Percentiles rank a stretch among this genome's conserved stretches.
Evolutionary conservation across 2,888 invertebrate genomes (phyloP).

Genomic region (Drosophila flavopinicola): DNA sequence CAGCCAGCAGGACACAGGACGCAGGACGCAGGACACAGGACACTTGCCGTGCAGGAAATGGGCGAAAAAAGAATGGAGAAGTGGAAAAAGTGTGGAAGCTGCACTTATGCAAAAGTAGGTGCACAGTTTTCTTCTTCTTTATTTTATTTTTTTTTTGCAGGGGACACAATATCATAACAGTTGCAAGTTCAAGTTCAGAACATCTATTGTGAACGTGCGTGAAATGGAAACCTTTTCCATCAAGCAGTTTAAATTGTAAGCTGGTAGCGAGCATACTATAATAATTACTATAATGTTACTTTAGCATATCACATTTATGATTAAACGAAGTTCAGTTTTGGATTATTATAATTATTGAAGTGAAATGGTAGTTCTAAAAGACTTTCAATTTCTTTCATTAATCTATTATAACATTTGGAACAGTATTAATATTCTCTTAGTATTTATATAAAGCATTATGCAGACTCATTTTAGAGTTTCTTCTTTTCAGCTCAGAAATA

Average conservation of each 20-base stretch:
- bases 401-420: no score
- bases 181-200: conserved; percentile 73
- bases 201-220: conserved; percentile 38
- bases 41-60: conserved; percentile 26
- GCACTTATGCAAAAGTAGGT: conserved; percentile 34
- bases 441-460: no score
- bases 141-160: conserved; percentile 1
- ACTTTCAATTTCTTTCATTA: no score
- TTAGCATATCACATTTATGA: no score
- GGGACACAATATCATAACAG: conserved; percentile 50
- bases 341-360: no score
- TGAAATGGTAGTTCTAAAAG: no score
- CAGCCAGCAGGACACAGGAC: neutral
- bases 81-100: conserved; percentile 4
- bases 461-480: no score
- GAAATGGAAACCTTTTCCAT: conserved; percentile 59
- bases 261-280: neutral
- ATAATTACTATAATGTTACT: no score
- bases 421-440: no score
- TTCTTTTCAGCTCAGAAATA: no score
- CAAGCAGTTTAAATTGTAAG: conserved; percentile 8
- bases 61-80: conserved; percentile 11
- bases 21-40: conserved; percentile 34
- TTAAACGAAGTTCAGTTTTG: no score
- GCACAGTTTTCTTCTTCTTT: conserved; percentile 12